Conservation (phyloP, 2,797 vertebrate genomes). For the Siniperca obscura region DNA sequence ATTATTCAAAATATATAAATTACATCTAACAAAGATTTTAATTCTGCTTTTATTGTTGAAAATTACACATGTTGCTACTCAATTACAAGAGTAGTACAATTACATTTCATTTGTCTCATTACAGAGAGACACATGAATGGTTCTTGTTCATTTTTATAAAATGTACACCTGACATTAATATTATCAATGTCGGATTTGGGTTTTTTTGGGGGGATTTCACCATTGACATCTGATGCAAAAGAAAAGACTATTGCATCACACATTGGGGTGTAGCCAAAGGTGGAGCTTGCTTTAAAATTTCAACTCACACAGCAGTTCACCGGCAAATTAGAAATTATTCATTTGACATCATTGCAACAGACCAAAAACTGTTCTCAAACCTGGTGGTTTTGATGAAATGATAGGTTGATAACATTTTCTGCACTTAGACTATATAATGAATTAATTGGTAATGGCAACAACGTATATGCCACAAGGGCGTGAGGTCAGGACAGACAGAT, state of each 20-base stretch:
- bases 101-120: too few relatives aligned
- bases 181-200: slow-evolving; percentile 8
- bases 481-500: slow-evolving; percentile 66
- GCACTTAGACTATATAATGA: not conserved
- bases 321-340: not conserved
- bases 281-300: slow-evolving; percentile 11
- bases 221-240: slow-evolving; percentile 26
- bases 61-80: not conserved
- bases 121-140: not conserved
- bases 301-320: not conserved
- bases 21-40: not conserved
- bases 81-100: not conserved
- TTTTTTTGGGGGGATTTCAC: not conserved
- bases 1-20: not conserved
- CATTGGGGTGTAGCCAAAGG: not conserved
- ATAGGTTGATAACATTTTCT: not conserved
- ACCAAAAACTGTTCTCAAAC: slow-evolving; percentile 4
- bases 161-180: not conserved
- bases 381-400: not conserved
- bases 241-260: slow-evolving; percentile 3
- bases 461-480: slow-evolving; percentile 40
- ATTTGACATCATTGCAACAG: slow-evolving; percentile 9
- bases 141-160: not conserved
- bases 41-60: not conserved
- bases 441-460: not conserved